A percentile compares a stretch with the other conserved stretches of the same genome.
phyloP scores from a whole-genome alignment of 1,140 invertebrate species.

The Chelonus insularis region DNA sequence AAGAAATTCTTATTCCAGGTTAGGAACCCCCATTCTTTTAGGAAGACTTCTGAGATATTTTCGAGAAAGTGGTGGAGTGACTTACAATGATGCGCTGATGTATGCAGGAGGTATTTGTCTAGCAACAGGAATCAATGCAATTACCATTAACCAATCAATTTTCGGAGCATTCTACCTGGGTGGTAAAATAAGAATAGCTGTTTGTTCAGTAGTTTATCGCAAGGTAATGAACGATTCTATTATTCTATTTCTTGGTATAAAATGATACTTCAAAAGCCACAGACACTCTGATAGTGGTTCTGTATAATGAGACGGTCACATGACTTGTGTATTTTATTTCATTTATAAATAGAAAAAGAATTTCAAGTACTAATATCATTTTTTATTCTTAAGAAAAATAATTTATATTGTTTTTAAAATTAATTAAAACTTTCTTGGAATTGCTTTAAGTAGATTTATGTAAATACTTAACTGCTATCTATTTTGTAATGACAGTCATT shows the following conservation, averaged over 20 bases:
- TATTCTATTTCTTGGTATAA: background rate
- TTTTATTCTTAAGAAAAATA: no score
- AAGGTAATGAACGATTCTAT: slow-evolving; percentile 53
- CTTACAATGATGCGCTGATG: slow-evolving; percentile 58
- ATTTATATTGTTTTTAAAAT: no score
- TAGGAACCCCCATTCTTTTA: slow-evolving; percentile 61
- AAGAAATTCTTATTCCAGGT: slow-evolving; percentile 40
- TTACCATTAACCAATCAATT: slow-evolving; percentile 66
- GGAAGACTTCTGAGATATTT: slow-evolving; percentile 63
- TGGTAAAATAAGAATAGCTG: slow-evolving; percentile 64
- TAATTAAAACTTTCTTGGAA: no score
- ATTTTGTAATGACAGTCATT: no score
- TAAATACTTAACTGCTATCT: no score
- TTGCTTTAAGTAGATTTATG: no score
- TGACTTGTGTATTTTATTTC: no score
- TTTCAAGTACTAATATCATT: no score
- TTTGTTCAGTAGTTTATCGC: slow-evolving; percentile 70
- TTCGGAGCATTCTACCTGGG: slow-evolving; percentile 65
- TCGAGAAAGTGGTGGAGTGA: slow-evolving; percentile 35
- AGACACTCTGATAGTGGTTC: no score
- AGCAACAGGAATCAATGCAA: slow-evolving; percentile 58
- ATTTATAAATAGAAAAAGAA: no score
- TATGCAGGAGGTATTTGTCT: slow-evolving; percentile 66
- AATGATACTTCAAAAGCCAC: no score
- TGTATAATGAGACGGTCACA: no score